Conservation (phyloP, 2,113 vertebrate species). For the Tupaia chinensis region DNA sequence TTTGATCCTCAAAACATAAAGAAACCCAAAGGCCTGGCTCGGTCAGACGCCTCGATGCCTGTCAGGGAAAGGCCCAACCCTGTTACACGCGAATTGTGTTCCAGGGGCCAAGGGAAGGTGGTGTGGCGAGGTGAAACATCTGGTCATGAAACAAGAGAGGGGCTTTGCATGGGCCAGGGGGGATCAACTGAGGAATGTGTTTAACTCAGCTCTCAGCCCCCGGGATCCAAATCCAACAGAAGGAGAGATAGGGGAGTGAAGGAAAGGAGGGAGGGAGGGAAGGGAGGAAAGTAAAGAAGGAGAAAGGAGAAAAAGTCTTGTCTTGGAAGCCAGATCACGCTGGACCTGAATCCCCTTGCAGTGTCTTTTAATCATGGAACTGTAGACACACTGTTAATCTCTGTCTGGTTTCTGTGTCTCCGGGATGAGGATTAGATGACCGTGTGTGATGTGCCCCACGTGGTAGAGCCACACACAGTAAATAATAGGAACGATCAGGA, state of each 20-base stretch:
- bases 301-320: too few relatives aligned
- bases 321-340: constrained; percentile 17
- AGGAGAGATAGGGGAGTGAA: neutral
- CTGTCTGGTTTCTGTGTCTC: neutral
- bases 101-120: neutral
- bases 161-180: neutral
- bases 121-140: neutral
- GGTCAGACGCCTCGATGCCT: neutral
- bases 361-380: neutral
- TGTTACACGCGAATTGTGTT: neutral
- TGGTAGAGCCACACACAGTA: neutral
- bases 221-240: neutral
- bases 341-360: neutral
- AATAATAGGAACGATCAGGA: neutral
- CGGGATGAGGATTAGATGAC: neutral
- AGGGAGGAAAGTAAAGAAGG: too few relatives aligned
- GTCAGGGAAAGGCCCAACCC: neutral
- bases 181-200: neutral
- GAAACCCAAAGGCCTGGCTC: neutral
- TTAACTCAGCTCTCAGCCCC: neutral
- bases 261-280: accelerated
- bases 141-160: neutral
- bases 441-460: neutral
- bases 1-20: constrained; percentile 46
- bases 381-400: neutral